Evolutionary conservation across 2,113 vertebrate genomes (phyloP).

Genomic region (Mesoclemmys tuberculata): DNA sequence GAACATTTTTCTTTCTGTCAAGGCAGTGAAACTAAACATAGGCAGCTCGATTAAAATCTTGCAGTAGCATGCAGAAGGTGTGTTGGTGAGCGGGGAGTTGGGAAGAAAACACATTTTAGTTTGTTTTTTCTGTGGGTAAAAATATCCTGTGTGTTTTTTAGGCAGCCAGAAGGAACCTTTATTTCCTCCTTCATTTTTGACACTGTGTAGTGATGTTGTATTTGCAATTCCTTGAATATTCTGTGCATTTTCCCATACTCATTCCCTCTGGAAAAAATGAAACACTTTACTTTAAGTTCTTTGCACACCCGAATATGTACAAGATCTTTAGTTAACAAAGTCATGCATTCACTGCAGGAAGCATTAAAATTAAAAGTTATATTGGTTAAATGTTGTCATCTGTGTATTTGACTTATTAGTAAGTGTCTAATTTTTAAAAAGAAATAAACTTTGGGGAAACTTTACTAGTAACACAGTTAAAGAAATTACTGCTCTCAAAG

Average conservation of each 20-base stretch:
- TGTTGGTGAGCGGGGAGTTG: background rate
- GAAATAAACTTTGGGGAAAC: background rate
- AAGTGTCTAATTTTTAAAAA: background rate
- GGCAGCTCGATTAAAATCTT: background rate
- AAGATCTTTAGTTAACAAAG: background rate
- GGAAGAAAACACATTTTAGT: background rate
- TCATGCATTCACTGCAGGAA: background rate
- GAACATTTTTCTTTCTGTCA: background rate
- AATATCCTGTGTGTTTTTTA: background rate
- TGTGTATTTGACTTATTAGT: background rate
- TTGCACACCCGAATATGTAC: background rate
- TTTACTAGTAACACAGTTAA: background rate
- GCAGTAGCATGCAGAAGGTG: background rate
- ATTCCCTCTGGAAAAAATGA: background rate
- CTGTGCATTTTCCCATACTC: background rate
- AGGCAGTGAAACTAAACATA: background rate
- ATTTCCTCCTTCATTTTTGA: background rate
- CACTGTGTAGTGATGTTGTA: background rate
- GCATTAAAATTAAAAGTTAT: background rate
- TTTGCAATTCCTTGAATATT: background rate
- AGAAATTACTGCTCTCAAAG: slow-evolving; percentile 31
- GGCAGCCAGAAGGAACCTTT: background rate
- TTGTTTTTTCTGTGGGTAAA: background rate
- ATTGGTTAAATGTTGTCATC: background rate
- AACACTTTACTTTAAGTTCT: background rate